Conservation (phyloP, 1,140 invertebrate genomes). For the Cherax destructor region DNA sequence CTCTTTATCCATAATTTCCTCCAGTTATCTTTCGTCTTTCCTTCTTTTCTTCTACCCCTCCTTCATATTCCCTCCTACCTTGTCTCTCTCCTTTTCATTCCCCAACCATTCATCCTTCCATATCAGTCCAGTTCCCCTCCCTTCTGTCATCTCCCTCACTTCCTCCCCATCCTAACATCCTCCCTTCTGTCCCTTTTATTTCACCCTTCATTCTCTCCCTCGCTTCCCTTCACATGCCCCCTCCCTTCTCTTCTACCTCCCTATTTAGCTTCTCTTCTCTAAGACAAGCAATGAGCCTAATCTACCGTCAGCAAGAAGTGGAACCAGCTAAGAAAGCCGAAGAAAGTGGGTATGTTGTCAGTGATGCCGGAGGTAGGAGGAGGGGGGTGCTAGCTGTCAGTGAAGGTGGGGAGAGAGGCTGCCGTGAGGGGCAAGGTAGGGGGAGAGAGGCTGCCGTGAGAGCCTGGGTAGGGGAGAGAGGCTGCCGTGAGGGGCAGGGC, state of each 20-base stretch:
- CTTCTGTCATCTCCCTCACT: not conserved
- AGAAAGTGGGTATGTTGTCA: conserved; percentile 11
- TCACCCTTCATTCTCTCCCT: not conserved
- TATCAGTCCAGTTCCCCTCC: too few relatives aligned
- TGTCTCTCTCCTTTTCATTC: too few relatives aligned
- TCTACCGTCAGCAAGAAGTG: conserved; percentile 15
- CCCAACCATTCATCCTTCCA: too few relatives aligned
- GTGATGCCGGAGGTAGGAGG: conserved; percentile 23
- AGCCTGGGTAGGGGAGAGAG: conserved; percentile 19
- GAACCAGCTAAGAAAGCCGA: conserved; percentile 29
- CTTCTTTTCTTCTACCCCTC: too few relatives aligned
- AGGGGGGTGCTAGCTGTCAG: not conserved
- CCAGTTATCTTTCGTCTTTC: too few relatives aligned
- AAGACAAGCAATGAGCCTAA: conserved; percentile 29
- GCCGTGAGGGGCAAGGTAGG: not conserved
- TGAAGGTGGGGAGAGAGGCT: not conserved
- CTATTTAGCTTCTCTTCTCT: not conserved
- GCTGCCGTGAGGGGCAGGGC: not conserved
- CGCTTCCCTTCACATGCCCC: not conserved
- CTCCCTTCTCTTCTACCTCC: not conserved
- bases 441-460: not conserved
- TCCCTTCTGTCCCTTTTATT: not conserved
- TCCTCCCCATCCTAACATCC: not conserved
- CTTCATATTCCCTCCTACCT: not conserved
- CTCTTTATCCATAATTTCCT: too few relatives aligned